Evolutionary conservation across 2,113 vertebrate species (phyloP).

Genomic region (Chloebia gouldiae): DNA sequence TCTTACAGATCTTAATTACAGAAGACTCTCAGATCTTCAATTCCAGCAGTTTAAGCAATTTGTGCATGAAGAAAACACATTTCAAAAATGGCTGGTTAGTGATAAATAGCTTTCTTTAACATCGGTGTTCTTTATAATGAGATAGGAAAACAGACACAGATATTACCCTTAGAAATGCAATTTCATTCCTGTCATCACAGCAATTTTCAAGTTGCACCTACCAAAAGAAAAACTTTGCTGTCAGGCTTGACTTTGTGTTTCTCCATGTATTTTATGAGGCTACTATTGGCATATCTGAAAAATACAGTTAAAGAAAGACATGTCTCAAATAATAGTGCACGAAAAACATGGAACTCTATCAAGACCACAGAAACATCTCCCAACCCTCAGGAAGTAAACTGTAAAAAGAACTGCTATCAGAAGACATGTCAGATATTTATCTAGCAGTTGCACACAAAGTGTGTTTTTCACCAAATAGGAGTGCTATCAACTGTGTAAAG

Average conservation of each 20-base stretch:
- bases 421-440: not conserved
- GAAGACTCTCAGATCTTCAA: not conserved
- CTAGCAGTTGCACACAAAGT: not conserved
- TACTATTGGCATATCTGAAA: conserved; percentile 95
- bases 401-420: not conserved
- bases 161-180: not conserved
- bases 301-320: conserved; percentile 24
- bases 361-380: not conserved
- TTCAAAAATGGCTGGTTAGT: not conserved
- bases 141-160: not conserved
- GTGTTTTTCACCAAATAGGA: not conserved
- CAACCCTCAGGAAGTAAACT: not conserved
- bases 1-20: not conserved
- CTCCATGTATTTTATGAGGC: conserved; percentile 99
- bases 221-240: conserved; percentile 98
- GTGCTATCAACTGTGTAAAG: not conserved
- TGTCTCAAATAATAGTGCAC: not conserved
- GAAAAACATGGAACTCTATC: not conserved
- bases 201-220: conserved; percentile 66
- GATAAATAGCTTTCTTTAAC: not conserved
- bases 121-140: not conserved
- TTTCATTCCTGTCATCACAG: not conserved
- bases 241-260: conserved; percentile 99
- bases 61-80: not conserved
- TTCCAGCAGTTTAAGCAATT: not conserved